Evolutionary conservation across 1,140 invertebrate species (phyloP).

Genomic region (Drosophila fuyamai): DNA sequence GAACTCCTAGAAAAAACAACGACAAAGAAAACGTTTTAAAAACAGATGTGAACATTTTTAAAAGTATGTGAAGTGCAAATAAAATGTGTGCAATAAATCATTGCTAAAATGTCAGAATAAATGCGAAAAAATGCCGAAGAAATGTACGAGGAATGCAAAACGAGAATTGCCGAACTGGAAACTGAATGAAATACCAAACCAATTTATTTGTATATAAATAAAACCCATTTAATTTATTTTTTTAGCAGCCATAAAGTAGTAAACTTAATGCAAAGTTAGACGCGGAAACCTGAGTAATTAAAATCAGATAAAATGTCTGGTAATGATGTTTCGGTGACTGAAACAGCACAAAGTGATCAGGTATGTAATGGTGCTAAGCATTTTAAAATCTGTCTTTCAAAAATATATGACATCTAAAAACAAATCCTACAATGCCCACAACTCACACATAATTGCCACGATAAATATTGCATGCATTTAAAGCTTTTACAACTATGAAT

Average conservation of each 20-base stretch:
- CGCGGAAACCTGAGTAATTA: constrained; percentile 12
- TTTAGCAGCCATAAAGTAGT: constrained; percentile 31
- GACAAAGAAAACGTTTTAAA: constrained; percentile 25
- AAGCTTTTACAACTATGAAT: constrained; percentile 14
- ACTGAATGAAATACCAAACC: constrained; percentile 23
- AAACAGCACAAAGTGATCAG: constrained; percentile 79
- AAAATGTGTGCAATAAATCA: constrained; percentile 59
- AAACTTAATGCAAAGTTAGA: constrained; percentile 52
- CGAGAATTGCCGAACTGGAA: constrained; percentile 27
- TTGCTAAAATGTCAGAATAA: constrained; percentile 34
- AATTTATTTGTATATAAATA: constrained; percentile 18
- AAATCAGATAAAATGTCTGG: constrained; percentile 67
- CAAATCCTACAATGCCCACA: background rate
- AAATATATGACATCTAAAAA: too few relatives aligned
- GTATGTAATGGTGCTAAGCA: constrained; percentile 45
- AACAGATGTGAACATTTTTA: constrained; percentile 25
- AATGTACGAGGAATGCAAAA: constrained; percentile 17
- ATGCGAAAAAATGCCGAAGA: constrained; percentile 28
- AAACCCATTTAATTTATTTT: constrained; percentile 30
- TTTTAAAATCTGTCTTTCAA: background rate
- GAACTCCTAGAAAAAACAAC: constrained; percentile 12
- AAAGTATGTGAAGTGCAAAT: constrained; percentile 36
- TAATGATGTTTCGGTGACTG: constrained; percentile 74
- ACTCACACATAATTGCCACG: constrained; percentile 12
- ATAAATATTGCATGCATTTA: constrained; percentile 35